Evolutionary conservation across 2,888 invertebrate genomes (phyloP).

Genomic region (Mythimna ferrago): DNA sequence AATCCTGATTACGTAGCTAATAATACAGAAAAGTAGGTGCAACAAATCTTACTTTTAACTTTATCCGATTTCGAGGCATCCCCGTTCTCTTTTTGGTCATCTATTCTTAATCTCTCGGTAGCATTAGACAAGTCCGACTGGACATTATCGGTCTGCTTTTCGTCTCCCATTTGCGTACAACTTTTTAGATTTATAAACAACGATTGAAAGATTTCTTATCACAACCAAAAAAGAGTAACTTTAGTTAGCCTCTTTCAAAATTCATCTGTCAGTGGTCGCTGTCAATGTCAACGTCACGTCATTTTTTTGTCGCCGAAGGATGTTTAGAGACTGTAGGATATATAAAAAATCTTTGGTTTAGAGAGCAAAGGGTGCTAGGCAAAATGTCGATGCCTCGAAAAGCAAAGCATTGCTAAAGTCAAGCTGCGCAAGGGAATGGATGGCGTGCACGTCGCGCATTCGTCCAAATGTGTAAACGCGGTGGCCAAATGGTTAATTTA

Average conservation of each 20-base stretch:
- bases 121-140: slow-evolving; percentile 72
- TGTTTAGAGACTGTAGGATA: too few species aligned
- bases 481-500: too few species aligned
- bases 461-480: too few species aligned
- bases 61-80: slow-evolving; percentile 81
- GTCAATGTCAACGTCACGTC: not conserved
- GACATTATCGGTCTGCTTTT: slow-evolving; percentile 74
- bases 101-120: slow-evolving; percentile 77
- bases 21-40: not conserved
- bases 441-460: too few species aligned
- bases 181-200: slow-evolving; percentile 25
- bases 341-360: too few species aligned
- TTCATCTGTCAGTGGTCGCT: too few species aligned
- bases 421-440: too few species aligned
- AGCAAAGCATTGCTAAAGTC: too few species aligned
- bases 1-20: too few species aligned
- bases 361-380: too few species aligned
- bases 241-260: not conserved
- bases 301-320: too few species aligned
- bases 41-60: slow-evolving; percentile 80
- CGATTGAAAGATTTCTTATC: slow-evolving; percentile 6
- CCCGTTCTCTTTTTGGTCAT: slow-evolving; percentile 81
- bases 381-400: too few species aligned
- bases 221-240: not conserved
- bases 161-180: slow-evolving; percentile 77